Evolutionary conservation across 2,113 vertebrate genomes (phyloP).

Genomic region (Callaeas wilsoni): DNA sequence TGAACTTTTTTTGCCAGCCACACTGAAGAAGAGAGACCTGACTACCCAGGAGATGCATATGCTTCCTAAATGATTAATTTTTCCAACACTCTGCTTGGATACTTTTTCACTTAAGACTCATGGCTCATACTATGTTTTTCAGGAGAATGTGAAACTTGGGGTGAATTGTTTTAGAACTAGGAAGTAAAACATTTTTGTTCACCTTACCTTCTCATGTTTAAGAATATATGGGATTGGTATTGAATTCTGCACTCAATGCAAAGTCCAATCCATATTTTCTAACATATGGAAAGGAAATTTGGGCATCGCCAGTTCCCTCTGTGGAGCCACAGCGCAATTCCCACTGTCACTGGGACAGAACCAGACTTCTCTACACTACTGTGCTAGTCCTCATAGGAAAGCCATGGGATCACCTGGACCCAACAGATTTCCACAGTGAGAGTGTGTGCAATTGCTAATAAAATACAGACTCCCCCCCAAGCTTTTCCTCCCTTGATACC

Average conservation of each 20-base stretch:
- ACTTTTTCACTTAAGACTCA: not conserved
- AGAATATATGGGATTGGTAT: not conserved
- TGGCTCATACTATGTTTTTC: not conserved
- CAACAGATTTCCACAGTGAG: not conserved
- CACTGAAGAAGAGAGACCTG: not conserved
- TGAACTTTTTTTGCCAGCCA: not conserved
- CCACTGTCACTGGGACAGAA: not conserved
- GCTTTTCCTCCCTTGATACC: not conserved
- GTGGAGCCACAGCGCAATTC: not conserved
- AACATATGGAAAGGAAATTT: not conserved
- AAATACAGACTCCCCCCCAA: not conserved
- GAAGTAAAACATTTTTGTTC: not conserved
- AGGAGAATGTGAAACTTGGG: accelerated
- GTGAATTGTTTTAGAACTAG: not conserved
- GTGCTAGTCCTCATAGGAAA: not conserved
- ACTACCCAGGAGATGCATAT: not conserved
- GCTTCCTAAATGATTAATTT: not conserved
- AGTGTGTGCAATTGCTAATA: not conserved
- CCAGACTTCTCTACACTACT: not conserved
- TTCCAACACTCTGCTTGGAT: not conserved
- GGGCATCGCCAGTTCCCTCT: not conserved
- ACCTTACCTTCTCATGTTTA: not conserved
- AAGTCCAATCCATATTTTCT: not conserved
- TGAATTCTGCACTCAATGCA: not conserved
- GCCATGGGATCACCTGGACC: no score